phyloP scores from a whole-genome alignment of 2,797 vertebrate genomes.

The Poecilia gillii region DNA sequence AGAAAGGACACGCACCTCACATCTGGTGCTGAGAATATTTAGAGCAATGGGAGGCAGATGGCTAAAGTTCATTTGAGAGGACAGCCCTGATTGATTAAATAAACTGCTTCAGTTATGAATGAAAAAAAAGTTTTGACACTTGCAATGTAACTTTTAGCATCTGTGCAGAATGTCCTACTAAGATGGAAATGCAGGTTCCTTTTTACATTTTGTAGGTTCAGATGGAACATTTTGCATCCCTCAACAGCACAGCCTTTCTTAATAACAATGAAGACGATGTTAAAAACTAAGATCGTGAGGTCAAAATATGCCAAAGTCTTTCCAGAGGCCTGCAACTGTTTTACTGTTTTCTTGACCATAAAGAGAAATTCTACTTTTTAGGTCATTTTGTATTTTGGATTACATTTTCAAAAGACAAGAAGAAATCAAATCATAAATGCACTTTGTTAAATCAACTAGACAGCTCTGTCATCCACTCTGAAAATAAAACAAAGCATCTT shows the following conservation, averaged over 20 bases:
- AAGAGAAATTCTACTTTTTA: neutral
- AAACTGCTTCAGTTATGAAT: neutral
- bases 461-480: neutral
- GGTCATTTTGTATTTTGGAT: neutral
- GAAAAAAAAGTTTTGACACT: neutral
- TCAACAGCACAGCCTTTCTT: neutral
- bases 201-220: too few relatives aligned
- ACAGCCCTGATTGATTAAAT: neutral
- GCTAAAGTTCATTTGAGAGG: neutral
- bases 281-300: neutral
- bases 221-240: too few relatives aligned
- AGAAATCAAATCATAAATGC: neutral
- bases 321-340: neutral
- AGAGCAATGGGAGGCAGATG: constrained; percentile 7
- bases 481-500: neutral
- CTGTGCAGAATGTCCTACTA: neutral
- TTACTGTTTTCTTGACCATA: neutral
- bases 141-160: neutral
- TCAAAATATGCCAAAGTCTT: neutral
- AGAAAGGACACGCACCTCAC: constrained; percentile 1
- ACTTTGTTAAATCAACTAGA: neutral
- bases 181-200: neutral
- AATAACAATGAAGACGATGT: neutral
- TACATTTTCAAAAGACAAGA: neutral
- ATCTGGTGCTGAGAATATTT: constrained; percentile 2